phyloP scores from a whole-genome alignment of 2,113 vertebrate genomes.

The Lepisosteus osseus region DNA sequence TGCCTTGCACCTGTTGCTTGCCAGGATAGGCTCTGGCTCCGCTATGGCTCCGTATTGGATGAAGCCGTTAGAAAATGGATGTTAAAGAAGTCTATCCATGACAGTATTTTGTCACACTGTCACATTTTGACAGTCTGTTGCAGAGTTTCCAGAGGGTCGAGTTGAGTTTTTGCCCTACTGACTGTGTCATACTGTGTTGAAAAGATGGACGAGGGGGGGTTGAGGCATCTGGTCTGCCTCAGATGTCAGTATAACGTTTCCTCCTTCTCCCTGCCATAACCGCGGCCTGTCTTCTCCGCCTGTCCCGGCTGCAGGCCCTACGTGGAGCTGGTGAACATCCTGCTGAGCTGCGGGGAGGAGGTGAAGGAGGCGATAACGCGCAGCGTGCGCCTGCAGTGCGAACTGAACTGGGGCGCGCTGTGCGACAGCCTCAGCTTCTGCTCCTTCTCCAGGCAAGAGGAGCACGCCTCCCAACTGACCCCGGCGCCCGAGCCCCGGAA shows the following conservation, averaged over 20 bases:
- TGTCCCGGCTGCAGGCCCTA: slow-evolving; percentile 70
- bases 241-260: neutral
- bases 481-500: slow-evolving; percentile 44
- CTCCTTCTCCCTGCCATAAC: slow-evolving; percentile 11
- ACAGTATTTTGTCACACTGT: too few species aligned
- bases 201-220: slow-evolving; percentile 18
- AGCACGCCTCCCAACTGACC: slow-evolving; percentile 50
- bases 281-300: slow-evolving; percentile 6
- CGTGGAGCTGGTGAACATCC: slow-evolving; percentile 90
- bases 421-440: slow-evolving; percentile 93
- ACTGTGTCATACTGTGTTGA: slow-evolving; percentile 12
- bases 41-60: too few species aligned
- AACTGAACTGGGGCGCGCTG: slow-evolving; percentile 92
- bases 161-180: slow-evolving; percentile 7
- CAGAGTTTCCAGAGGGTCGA: too few species aligned
- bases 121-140: too few species aligned
- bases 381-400: slow-evolving; percentile 87
- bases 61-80: too few species aligned
- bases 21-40: too few species aligned
- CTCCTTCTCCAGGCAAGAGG: slow-evolving; percentile 52
- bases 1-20: too few species aligned
- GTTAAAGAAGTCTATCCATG: too few species aligned
- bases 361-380: slow-evolving; percentile 87
- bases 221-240: slow-evolving; percentile 20
- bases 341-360: slow-evolving; percentile 90